Evolutionary conservation across 1,140 invertebrate genomes (phyloP).

Genomic region (Asbolus verrucosus): DNA sequence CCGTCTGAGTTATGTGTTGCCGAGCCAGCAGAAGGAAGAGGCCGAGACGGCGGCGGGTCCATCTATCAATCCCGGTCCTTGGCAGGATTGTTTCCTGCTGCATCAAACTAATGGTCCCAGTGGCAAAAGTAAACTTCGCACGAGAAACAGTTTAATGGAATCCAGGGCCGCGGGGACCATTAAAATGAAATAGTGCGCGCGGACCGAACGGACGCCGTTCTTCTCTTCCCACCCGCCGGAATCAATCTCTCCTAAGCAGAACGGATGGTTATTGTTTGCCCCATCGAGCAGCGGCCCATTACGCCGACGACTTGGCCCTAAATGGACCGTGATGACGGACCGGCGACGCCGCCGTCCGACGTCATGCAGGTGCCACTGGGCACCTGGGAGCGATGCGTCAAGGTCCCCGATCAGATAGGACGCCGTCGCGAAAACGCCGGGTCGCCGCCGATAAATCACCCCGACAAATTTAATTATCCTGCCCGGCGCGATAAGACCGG

Average conservation of each 20-base stretch:
- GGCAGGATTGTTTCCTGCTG: constrained; percentile 64
- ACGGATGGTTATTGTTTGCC: constrained; percentile 60
- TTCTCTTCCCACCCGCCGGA: constrained; percentile 50
- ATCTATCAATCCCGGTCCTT: constrained; percentile 63
- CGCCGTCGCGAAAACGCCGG: constrained; percentile 43
- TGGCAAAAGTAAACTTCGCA: constrained; percentile 65
- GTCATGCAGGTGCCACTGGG: constrained; percentile 45
- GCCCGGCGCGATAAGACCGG: constrained; percentile 69
- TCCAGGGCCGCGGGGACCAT: constrained; percentile 65
- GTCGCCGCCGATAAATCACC: constrained; percentile 67
- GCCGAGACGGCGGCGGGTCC: constrained; percentile 51
- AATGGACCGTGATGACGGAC: constrained; percentile 57
- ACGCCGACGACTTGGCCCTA: constrained; percentile 49
- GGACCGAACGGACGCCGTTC: constrained; percentile 57
- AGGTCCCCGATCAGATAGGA: constrained; percentile 39
- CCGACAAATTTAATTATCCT: constrained; percentile 73
- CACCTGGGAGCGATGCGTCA: constrained; percentile 58
- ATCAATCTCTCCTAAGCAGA: constrained; percentile 61
- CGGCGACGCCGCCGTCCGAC: constrained; percentile 13
- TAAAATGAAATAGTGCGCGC: constrained; percentile 66
- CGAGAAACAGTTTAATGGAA: constrained; percentile 67
- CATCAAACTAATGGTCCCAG: constrained; percentile 65
- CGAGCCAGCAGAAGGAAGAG: constrained; percentile 58
- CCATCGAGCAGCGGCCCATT: constrained; percentile 53
- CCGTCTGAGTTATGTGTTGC: constrained; percentile 56